Base-by-base conservation (phyloP, 2,888 invertebrate species). In the Nomada fucata region DNA sequence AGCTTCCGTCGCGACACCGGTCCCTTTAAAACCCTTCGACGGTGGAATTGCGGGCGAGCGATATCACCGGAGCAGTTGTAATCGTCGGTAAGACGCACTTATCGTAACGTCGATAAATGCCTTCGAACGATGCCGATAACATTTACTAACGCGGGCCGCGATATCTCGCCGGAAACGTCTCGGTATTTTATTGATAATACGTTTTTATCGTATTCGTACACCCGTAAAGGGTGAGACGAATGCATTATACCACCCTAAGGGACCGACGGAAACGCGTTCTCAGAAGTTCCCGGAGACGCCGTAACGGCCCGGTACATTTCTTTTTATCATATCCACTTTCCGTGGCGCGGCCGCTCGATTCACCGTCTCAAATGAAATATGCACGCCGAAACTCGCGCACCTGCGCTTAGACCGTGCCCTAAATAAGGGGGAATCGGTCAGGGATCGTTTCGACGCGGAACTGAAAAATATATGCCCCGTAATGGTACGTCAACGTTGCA, bases 101-200 rank as follows among this genome's bases (percentile, higher is more conserved):
- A 76, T 82, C 78, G 74, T 36, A 23, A 23, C 61, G 64, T 69
- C 82, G 79, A 84, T 85, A 85, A 84, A 85, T 82, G 81, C 77
- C 57, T 15, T 63, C 44, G 67, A 71, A 80, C 70, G 69, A 79
- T 57, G 79, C 53, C 80, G 82, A 87, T 87, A 84, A 84, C 72
- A 61, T 86, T 85, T 86, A 65, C 82, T 78, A 82, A 76, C 63
- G 77, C 65, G 69, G 23, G 59, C 55, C 61, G 53, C 55, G 73
- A 55, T 78, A 67, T 79, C 76, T 61, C 57, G 72, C 70, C 63
- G 72, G 69, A 75, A 76, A 80, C 55, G 71, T 76, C 75, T 76
- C 71, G 29, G 55, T 77, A 73, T 79, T 87, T 87, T 87, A 87
- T 86, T 76, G 85, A 83, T 81, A 82, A 81, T 83, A 76, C 76